Conservation (phyloP, 2,113 vertebrate species). For the Myotis lucifugus region DNA sequence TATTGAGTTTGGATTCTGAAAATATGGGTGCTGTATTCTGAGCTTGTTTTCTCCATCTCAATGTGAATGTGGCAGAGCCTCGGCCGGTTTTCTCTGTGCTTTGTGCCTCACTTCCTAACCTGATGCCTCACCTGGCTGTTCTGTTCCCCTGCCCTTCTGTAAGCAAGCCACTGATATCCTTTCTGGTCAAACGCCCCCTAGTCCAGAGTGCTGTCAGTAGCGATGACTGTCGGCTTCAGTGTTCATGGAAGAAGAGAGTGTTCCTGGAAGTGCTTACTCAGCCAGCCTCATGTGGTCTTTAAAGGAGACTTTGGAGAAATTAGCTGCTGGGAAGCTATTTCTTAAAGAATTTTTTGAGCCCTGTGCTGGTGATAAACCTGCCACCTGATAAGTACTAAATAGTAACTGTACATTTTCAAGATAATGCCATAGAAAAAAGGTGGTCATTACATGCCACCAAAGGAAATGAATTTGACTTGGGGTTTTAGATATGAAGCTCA, state of each 20-base stretch:
- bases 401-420: slow-evolving; percentile 71
- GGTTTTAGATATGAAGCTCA: slow-evolving; percentile 52
- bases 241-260: slow-evolving; percentile 41
- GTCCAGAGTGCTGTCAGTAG: slow-evolving; percentile 17
- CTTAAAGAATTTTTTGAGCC: slow-evolving; percentile 57
- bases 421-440: slow-evolving; percentile 52
- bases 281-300: slow-evolving; percentile 37
- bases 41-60: not conserved
- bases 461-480: slow-evolving; percentile 39
- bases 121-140: not conserved
- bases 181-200: accelerated
- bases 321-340: slow-evolving; percentile 60
- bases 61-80: not conserved
- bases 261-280: slow-evolving; percentile 37
- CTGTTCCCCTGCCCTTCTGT: not conserved
- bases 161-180: not conserved
- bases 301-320: slow-evolving; percentile 24
- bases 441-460: slow-evolving; percentile 13
- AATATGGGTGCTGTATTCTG: not conserved
- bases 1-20: not conserved
- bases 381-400: slow-evolving; percentile 72
- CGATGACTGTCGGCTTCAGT: not conserved
- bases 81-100: not conserved
- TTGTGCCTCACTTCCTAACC: not conserved
- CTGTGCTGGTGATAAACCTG: slow-evolving; percentile 65